These are phyloP conservation scores for Conchocele bisecta DNA, from an alignment of 2,888 invertebrate genomes.

Conservation along the genomic window DNA sequence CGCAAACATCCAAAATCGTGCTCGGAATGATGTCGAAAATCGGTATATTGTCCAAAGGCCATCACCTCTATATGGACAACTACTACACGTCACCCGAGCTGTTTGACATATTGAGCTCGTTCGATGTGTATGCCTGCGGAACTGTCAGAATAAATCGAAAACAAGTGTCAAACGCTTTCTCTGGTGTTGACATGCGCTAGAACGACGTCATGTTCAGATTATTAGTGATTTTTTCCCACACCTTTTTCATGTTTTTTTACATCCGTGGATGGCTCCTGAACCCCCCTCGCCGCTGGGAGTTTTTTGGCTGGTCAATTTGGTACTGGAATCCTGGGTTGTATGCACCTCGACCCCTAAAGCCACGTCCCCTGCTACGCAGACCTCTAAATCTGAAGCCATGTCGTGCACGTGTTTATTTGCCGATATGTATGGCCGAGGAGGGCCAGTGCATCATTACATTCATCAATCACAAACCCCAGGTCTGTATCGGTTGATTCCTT, in stretches of 20 bases:
- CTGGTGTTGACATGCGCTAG: background rate
- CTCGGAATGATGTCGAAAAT: too few relatives aligned
- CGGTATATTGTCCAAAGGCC: slow-evolving; percentile 3
- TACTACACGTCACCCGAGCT: slow-evolving; percentile 36
- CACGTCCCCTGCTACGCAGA: too few relatives aligned
- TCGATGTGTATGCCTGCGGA: slow-evolving; percentile 31
- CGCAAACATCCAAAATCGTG: slow-evolving; percentile 17
- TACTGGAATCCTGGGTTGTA: too few relatives aligned
- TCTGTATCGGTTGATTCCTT: background rate
- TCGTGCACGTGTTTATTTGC: slow-evolving; percentile 15
- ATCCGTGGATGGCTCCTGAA: too few relatives aligned
- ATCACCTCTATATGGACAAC: slow-evolving; percentile 28
- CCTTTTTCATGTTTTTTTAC: too few relatives aligned
- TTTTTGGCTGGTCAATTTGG: too few relatives aligned
- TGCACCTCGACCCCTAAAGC: too few relatives aligned
- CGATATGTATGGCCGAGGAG: slow-evolving; percentile 25
- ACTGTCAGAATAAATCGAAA: slow-evolving; percentile 25
- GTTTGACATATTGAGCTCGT: slow-evolving; percentile 15
- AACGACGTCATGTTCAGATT: slow-evolving; percentile 15
- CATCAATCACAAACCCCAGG: slow-evolving; percentile 7
- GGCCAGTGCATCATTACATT: slow-evolving; percentile 15
- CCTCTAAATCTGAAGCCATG: too few relatives aligned
- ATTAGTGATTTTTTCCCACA: too few relatives aligned
- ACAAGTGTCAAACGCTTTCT: slow-evolving; percentile 19
- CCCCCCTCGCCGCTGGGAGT: too few relatives aligned